These are phyloP conservation scores for Microctenopoma stevenorrisi DNA, from an alignment of 2,797 vertebrate genomes.

Conservation along the genomic window DNA sequence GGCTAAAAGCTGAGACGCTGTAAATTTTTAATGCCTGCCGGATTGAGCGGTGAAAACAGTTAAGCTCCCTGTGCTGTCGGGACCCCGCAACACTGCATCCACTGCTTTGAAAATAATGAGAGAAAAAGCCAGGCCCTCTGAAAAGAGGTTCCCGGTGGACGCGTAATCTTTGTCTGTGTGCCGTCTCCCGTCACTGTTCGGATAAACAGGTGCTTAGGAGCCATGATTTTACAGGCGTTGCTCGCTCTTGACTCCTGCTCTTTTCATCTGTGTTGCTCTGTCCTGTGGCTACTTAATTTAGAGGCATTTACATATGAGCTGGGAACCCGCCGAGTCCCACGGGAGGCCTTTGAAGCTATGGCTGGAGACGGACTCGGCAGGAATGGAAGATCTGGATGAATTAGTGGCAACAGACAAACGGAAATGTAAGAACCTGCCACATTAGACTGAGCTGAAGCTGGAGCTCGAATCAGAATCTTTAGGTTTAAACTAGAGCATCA, in stretches of 20 bases:
- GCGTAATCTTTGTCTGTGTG: background rate
- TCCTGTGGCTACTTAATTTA: conserved; percentile 44
- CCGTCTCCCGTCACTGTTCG: conserved; percentile 7
- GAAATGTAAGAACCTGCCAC: background rate
- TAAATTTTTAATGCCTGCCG: conserved; percentile 9
- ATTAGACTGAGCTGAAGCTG: background rate
- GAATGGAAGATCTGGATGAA: background rate
- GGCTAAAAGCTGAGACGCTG: conserved; percentile 15
- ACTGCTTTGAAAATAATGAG: conserved; percentile 37
- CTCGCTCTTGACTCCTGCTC: conserved; percentile 40
- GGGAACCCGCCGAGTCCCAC: conserved; percentile 34
- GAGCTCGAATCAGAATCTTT: background rate
- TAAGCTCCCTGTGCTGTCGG: conserved; percentile 32
- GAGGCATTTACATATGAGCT: conserved; percentile 57
- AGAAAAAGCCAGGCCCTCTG: conserved; percentile 6
- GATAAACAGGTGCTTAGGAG: conserved; percentile 53
- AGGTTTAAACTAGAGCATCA: too few species aligned
- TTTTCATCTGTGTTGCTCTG: conserved; percentile 45
- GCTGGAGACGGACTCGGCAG: conserved; percentile 17
- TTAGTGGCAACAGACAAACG: conserved; percentile 14
- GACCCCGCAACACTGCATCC: conserved; percentile 21
- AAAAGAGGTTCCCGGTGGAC: conserved; percentile 19
- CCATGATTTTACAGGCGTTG: conserved; percentile 23
- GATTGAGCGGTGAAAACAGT: conserved; percentile 20
- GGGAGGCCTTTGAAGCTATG: conserved; percentile 61